Evolutionary conservation across 2,113 vertebrate genomes (phyloP), one percentile per base, ranked within the genome.

Genomic region (Chaetorhynchus papuensis): DNA sequence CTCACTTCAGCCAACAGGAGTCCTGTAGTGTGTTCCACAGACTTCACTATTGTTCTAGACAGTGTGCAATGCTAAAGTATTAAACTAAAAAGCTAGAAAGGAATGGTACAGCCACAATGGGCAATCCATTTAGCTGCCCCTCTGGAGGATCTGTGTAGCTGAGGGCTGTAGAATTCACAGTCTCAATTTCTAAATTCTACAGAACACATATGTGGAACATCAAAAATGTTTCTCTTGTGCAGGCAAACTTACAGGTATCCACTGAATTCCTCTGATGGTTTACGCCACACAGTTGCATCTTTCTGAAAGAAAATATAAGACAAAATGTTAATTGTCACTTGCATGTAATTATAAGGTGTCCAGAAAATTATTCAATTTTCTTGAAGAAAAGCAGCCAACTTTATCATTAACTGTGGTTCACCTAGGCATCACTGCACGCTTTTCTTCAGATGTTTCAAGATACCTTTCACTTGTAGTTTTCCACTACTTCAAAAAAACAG

Each of bases 201-300:
- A 60, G 45, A 89, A 63, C 8, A 39, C 24, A 84, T 20, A 8
- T 45, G 2, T 53, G 18, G 9, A 89, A 77, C 28, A 45, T 54
- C 69, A 57, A 89, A 78, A 88, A 65, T 11, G 0, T 54, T 71
- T 44, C 21, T 50, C 18, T 15, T 85, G 13, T 70, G 24, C 37
- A 82, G 8, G 19, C 9, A 85, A 79, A 98, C 98, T 98, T 98
- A 99, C 98, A 99, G 98, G 79, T 97, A 98, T 63, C 98, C 98
- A 93, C 77, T 98, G 97, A 99, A 99, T 95, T 98, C 98, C 75
- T 98, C 97, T 39, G 98, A 99, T 5, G 98, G 98, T 87, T 98
- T 99, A 95, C 97, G 97, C 98, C 98, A 99, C 54, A 98, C 98
- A 19, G 96, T 98, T 78, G 98, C 98, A 95, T 98, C 98, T 97